Base-by-base conservation (phyloP, 2,888 invertebrate species). In the Xanthia icteritia region DNA sequence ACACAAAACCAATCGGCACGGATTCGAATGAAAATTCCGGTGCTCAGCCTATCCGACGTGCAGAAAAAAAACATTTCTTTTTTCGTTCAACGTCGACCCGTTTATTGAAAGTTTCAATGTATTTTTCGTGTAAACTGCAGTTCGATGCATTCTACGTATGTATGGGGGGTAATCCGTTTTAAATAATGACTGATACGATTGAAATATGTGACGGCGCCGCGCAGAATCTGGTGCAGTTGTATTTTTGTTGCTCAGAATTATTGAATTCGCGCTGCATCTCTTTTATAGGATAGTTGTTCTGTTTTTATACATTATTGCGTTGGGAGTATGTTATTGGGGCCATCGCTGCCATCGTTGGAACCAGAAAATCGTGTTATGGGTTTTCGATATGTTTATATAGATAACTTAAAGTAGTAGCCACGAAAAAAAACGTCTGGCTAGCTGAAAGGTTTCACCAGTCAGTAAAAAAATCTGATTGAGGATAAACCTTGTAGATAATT, bases 91-190 rank as follows among this genome's bases (percentile, higher is more conserved):
- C 61, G 67, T 48, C 56, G 54, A 73, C 73, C 45, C 80, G 82
- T 84, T 84, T 88, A 88, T 84, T 89, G 84, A 86, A 88, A 86
- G 81, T 79, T 81, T 81, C 76, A 65, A 89, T 86, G 82, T 84
- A 81, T 89, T 84, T 89, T 86, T 86, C 88, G 73, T 86, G 89
- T 89, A 86, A 86, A 84, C 80, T 82, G 79, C 78, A 86, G 64
- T 17, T 69, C 77, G 39, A 71, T 76, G 81, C 77, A 70, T 82
- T 82, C 58, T 65, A 68, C 70, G 70, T 73, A 73, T 4, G 54
- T 36, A 36, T 48, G 66, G 45, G 17, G 76, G 73, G 77, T 86
- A 82, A 84, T 82, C 74, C 74, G 71, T 83, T 80, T 80, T 81
- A 86, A 80, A 79, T 79, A 88, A 86, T 82, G 74, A 81, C 79